Evolutionary conservation across 2,888 invertebrate genomes (phyloP), one percentile per base, ranked within the genome.

Genomic region (Pinctada fucata): DNA sequence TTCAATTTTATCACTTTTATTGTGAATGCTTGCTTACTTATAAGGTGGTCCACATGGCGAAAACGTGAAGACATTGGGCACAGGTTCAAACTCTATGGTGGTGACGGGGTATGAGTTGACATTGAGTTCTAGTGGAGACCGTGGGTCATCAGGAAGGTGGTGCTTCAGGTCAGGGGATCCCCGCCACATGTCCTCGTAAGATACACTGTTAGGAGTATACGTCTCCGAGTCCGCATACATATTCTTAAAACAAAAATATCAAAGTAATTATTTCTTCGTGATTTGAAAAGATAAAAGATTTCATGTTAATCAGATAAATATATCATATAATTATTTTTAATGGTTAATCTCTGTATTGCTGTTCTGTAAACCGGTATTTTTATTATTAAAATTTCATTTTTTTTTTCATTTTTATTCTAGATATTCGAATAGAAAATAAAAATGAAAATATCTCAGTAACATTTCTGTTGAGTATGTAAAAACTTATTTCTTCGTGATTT

Each of bases 41-140:
- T 96, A 96, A 73, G 94, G 94, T 79, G 95, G 95, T 79, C 96
- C 95, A 91, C 89, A 89, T 0, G 97, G 96, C 72, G 96, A 96
- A 93, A 97, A 97, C 2, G 97, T 96, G 88, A 97, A 97, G 75
- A 97, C 94, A 79, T 95, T 96, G 0, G 97, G 96, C 85, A 97
- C 92, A 5, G 97, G 97, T 90, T 97, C 97, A 91, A 97, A 94
- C 91, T 97, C 97, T 86, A 97, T 93, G 0, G 96, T 95, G 48
- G 97, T 96, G 87, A 97, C 93, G 0, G 96, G 95, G 93, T 97
- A 97, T 1, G 83, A 78, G 48, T 82, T 86, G 79, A 88, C 85
- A 63, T 80, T 85, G 5, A 84, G 72, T 70, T 86, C 85, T 10
- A 82, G 72, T 31, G 80, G 80, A 8, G 81, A 72, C 45, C 82